A percentile compares a stretch with the other conserved stretches of the same genome.
phyloP scores from a whole-genome alignment of 2,888 invertebrate genomes.

The Odontothrips loti region DNA sequence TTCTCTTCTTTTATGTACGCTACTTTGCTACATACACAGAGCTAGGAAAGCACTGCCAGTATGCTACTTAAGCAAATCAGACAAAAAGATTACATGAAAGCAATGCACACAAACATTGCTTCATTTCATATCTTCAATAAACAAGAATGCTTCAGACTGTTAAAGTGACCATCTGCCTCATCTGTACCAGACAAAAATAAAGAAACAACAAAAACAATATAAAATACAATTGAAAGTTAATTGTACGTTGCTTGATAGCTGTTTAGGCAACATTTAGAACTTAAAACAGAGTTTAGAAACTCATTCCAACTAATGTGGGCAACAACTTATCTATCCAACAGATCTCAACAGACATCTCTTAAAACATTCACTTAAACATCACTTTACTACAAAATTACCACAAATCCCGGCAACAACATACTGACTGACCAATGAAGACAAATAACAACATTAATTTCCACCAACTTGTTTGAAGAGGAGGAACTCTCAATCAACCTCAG shows the following conservation, averaged over 20 bases:
- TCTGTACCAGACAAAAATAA: too few species aligned
- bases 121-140: too few species aligned
- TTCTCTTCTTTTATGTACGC: not conserved
- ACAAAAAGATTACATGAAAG: too few species aligned
- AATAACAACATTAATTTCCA: not conserved
- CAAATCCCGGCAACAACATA: not conserved
- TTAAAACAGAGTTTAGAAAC: not conserved
- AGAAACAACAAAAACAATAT: too few species aligned
- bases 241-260: too few species aligned
- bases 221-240: too few species aligned
- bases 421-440: not conserved
- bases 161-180: too few species aligned
- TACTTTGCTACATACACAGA: not conserved
- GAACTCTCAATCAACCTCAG: conserved; percentile 1
- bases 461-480: not conserved
- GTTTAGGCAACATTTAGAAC: not conserved
- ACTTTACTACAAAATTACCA: not conserved
- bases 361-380: not conserved
- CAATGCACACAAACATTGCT: too few species aligned
- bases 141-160: too few species aligned
- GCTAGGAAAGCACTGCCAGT: not conserved
- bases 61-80: too few species aligned
- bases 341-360: not conserved
- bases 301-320: not conserved
- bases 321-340: not conserved